phyloP scores from a whole-genome alignment of 2,113 vertebrate species.

The Mormoops blainvillei region DNA sequence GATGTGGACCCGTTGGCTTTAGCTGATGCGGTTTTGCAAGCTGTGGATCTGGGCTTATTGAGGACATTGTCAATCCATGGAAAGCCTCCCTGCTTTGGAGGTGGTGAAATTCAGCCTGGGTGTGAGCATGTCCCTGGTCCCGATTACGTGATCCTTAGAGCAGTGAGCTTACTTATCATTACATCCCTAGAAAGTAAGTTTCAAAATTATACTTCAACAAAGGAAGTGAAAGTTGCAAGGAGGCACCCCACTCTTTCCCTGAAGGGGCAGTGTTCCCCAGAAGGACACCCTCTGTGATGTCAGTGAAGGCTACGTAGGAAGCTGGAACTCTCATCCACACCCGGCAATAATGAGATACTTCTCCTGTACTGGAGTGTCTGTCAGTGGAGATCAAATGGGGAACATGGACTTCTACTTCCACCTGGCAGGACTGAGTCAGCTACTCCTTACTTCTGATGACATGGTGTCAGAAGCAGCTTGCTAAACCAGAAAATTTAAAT shows the following conservation, averaged over 20 bases:
- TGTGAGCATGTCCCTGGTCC: background rate
- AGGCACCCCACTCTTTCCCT: background rate
- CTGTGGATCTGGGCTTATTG: constrained; percentile 81
- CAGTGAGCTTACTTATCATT: constrained; percentile 85
- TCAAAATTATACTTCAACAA: constrained; percentile 63
- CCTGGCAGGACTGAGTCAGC: background rate
- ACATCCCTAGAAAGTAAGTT: constrained; percentile 88
- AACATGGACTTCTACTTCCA: background rate
- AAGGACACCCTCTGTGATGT: background rate
- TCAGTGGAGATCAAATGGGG: background rate
- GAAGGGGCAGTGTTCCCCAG: background rate
- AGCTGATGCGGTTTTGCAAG: constrained; percentile 77
- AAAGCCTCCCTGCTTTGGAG: constrained; percentile 83
- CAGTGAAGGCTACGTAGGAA: background rate
- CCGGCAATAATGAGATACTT: background rate
- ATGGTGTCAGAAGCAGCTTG: background rate
- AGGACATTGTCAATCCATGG: constrained; percentile 71
- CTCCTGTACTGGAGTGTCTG: background rate
- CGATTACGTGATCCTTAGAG: constrained; percentile 86
- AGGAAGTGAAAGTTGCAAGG: constrained; percentile 68
- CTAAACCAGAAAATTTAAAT: background rate
- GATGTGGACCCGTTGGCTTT: constrained; percentile 74
- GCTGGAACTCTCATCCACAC: background rate
- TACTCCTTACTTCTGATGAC: background rate
- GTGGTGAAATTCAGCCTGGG: constrained; percentile 61